Conservation (phyloP, 2,888 invertebrate genomes). For the Microctonus brassicae region DNA sequence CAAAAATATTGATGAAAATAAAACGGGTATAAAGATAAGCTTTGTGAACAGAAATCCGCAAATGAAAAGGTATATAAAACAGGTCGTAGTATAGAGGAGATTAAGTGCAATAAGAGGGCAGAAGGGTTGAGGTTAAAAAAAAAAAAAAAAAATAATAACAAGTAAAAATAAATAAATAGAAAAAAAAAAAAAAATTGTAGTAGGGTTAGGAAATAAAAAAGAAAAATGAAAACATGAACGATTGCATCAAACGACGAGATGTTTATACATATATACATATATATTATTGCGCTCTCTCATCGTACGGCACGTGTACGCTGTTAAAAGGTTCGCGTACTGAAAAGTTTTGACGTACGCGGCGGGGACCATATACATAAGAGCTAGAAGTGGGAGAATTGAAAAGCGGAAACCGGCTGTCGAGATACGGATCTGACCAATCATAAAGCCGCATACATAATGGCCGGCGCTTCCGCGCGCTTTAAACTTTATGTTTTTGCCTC, state of each 20-base stretch:
- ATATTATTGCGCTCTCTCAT: slow-evolving; percentile 23
- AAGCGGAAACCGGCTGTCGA: slow-evolving; percentile 69
- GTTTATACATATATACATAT: no score
- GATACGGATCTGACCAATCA: slow-evolving; percentile 70
- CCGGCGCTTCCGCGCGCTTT: slow-evolving; percentile 56
- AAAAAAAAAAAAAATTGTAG: background rate
- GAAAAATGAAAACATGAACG: slow-evolving; percentile 19
- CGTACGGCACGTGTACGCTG: slow-evolving; percentile 65
- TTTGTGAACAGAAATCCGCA: slow-evolving; percentile 16
- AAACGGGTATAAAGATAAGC: slow-evolving; percentile 24
- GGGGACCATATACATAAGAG: background rate
- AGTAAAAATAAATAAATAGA: slow-evolving; percentile 28
- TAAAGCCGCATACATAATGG: slow-evolving; percentile 66
- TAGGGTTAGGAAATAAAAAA: slow-evolving; percentile 11
- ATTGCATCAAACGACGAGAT: slow-evolving; percentile 17
- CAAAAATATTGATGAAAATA: slow-evolving; percentile 31
- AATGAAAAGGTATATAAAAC: slow-evolving; percentile 27
- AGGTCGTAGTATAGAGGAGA: slow-evolving; percentile 23
- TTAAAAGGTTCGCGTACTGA: slow-evolving; percentile 62
- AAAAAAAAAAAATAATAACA: slow-evolving; percentile 7
- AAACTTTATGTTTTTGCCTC: slow-evolving; percentile 14
- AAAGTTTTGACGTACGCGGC: slow-evolving; percentile 63
- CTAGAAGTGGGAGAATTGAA: slow-evolving; percentile 54
- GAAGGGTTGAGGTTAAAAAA: slow-evolving; percentile 19
- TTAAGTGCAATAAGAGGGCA: slow-evolving; percentile 25